phyloP scores from a whole-genome alignment of 1,140 invertebrate genomes.

The Neodiprion lecontei region DNA sequence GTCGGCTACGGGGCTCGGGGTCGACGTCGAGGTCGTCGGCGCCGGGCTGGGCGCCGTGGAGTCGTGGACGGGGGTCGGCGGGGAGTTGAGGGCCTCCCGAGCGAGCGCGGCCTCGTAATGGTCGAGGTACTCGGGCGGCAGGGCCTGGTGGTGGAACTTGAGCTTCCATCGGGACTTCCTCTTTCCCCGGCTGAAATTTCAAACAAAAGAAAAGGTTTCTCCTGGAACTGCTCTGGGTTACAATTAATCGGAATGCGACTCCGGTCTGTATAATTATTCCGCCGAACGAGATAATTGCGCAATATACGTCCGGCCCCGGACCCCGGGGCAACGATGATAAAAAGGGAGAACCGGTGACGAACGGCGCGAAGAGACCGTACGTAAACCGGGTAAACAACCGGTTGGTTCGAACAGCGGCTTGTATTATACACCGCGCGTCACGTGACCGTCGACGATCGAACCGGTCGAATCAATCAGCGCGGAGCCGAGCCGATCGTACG shows the following conservation, averaged over 20 bases:
- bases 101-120: constrained; percentile 79
- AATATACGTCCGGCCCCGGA: not conserved
- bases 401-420: not conserved
- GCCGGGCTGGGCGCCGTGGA: constrained; percentile 39
- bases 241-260: constrained; percentile 9
- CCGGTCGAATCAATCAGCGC: not conserved
- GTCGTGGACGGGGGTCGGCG: constrained; percentile 33
- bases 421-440: not conserved
- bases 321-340: not conserved
- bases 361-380: not conserved
- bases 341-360: not conserved
- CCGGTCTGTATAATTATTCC: constrained; percentile 13
- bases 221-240: constrained; percentile 14
- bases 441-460: not conserved
- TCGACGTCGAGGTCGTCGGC: constrained; percentile 47
- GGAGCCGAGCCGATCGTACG: not conserved
- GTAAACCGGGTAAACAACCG: not conserved
- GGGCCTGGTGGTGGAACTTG: constrained; percentile 82
- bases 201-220: constrained; percentile 14
- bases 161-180: constrained; percentile 77
- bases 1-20: constrained; percentile 51
- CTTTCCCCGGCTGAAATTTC: constrained; percentile 61
- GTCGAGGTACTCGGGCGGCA: constrained; percentile 79
- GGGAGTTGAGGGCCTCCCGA: constrained; percentile 54
- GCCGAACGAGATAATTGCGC: constrained; percentile 3